Conservation (phyloP, 2,888 invertebrate genomes). For the Mamestra brassicae region DNA sequence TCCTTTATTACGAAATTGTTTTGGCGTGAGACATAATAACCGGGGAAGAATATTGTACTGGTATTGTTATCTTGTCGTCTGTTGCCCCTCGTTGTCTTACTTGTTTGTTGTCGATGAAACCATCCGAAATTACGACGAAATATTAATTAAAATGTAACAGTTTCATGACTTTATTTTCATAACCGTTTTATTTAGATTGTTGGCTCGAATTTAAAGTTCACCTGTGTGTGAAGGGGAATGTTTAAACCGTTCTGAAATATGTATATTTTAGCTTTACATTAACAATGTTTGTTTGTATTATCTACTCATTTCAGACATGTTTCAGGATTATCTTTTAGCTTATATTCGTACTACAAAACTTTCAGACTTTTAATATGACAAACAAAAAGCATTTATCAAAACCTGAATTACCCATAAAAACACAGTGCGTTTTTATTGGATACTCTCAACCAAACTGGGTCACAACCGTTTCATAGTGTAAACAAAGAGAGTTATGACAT, state of each 20-base stretch:
- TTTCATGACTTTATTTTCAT: conserved; percentile 23
- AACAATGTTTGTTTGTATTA: background rate
- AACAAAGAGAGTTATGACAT: conserved; percentile 48
- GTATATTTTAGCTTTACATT: conserved; percentile 5
- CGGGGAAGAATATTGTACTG: conserved; percentile 43
- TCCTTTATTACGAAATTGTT: conserved; percentile 59
- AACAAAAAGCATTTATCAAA: background rate
- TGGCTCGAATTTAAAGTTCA: conserved; percentile 11
- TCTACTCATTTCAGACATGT: background rate
- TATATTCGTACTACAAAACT: background rate
- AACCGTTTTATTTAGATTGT: conserved; percentile 7
- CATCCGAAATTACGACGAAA: conserved; percentile 38
- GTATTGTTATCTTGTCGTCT: conserved; percentile 50
- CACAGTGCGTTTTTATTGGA: conserved; percentile 14
- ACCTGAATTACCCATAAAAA: conserved; percentile 26
- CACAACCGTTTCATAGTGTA: conserved; percentile 24
- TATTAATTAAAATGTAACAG: conserved; percentile 40
- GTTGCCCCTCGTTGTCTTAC: conserved; percentile 11
- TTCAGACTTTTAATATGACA: background rate
- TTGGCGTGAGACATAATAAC: conserved; percentile 54
- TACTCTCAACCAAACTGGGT: conserved; percentile 14
- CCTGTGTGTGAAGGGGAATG: background rate
- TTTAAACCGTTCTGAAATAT: background rate
- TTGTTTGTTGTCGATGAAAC: conserved; percentile 38
- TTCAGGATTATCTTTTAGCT: conserved; percentile 2